Evolutionary conservation across 2,888 invertebrate genomes (phyloP).

Genomic region (Stenolophus ochropezus): DNA sequence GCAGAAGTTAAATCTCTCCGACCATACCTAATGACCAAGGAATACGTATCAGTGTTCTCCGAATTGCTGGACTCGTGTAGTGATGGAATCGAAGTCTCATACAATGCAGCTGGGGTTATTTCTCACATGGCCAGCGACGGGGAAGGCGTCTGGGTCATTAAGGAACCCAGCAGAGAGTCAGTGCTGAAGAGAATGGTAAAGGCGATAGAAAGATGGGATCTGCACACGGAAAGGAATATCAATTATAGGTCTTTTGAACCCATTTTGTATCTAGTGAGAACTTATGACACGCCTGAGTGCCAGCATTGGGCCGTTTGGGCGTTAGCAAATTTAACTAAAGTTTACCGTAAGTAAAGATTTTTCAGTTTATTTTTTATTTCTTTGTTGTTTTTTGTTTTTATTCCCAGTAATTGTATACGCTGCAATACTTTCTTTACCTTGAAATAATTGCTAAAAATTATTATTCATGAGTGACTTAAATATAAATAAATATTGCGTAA

Average conservation of each 20-base stretch:
- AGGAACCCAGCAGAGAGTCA: constrained; percentile 80
- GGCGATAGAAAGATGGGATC: constrained; percentile 92
- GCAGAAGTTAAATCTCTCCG: constrained; percentile 93
- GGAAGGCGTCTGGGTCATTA: constrained; percentile 86
- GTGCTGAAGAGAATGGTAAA: constrained; percentile 85
- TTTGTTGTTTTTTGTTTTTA: neutral
- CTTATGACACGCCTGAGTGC: constrained; percentile 91
- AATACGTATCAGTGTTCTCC: constrained; percentile 91
- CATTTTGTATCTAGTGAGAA: constrained; percentile 87
- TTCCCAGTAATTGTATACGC: neutral
- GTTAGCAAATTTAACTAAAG: constrained; percentile 94
- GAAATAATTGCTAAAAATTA: constrained; percentile 10
- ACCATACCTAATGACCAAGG: constrained; percentile 87
- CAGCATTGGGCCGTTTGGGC: constrained; percentile 99
- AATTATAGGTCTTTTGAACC: constrained; percentile 98
- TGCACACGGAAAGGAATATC: constrained; percentile 91
- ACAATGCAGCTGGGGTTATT: constrained; percentile 96
- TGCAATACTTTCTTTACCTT: neutral
- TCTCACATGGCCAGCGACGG: constrained; percentile 97
- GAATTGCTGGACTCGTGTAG: constrained; percentile 88
- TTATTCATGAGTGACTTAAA: constrained; percentile 19
- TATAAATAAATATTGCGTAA: constrained; percentile 22
- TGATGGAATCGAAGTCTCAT: constrained; percentile 97
- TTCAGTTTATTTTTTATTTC: neutral
- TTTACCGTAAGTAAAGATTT: constrained; percentile 84